These are phyloP conservation scores for Brenthis hecate DNA, from an alignment of 2,888 invertebrate species.

Conservation along the genomic window DNA sequence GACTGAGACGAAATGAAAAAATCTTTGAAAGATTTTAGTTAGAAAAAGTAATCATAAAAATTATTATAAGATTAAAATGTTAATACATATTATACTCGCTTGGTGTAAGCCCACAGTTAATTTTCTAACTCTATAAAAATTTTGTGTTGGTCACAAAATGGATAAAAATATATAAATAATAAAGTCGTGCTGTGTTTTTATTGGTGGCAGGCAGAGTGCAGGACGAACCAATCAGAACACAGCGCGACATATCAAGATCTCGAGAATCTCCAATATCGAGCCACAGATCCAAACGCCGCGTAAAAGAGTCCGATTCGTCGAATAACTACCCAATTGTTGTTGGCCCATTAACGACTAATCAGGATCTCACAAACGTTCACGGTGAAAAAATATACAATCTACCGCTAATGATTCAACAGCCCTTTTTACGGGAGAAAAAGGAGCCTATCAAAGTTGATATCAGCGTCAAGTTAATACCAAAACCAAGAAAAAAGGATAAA, in stretches of 20 bases:
- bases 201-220: conserved; percentile 82
- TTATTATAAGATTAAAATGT: background rate
- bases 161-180: conserved; percentile 48
- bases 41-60: background rate
- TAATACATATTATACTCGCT: background rate
- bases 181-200: conserved; percentile 83
- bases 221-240: conserved; percentile 83
- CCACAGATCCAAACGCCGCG: conserved; percentile 74
- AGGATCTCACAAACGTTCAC: conserved; percentile 71
- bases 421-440: conserved; percentile 84
- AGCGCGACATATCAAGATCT: conserved; percentile 75
- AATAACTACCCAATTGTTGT: conserved; percentile 76
- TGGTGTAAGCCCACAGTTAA: background rate
- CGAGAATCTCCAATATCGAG: conserved; percentile 63
- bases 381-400: conserved; percentile 75
- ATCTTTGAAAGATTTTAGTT: no score
- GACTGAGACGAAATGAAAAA: no score
- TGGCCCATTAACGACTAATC: conserved; percentile 78
- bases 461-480: conserved; percentile 88
- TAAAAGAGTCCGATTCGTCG: conserved; percentile 83
- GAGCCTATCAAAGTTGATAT: conserved; percentile 90
- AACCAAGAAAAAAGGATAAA: conserved; percentile 74
- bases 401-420: conserved; percentile 81
- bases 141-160: conserved; percentile 37
- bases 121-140: background rate